phyloP scores from a whole-genome alignment of 2,888 invertebrate species.

The Trimorus sp. region DNA sequence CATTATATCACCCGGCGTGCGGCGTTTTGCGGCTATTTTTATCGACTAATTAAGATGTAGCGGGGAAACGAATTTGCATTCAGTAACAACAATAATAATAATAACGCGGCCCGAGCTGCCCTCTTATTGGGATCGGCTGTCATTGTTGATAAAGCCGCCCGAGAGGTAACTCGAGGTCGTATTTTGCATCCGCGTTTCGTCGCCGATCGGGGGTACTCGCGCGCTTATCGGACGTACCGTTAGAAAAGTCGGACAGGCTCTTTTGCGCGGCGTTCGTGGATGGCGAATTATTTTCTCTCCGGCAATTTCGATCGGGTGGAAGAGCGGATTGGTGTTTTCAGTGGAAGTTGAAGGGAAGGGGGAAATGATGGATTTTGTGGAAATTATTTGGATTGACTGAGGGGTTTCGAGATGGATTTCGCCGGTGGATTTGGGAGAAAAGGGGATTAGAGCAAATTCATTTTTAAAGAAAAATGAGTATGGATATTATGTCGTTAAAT shows the following conservation, averaged over 20 bases:
- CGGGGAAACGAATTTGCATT: slow-evolving; percentile 25
- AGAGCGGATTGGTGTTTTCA: no score
- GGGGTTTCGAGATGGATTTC: no score
- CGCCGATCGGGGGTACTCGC: not conserved
- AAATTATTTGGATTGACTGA: no score
- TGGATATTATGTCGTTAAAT: no score
- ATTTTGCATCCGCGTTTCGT: slow-evolving; percentile 15
- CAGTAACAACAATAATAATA: not conserved
- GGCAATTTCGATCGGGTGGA: no score
- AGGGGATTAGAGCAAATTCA: no score
- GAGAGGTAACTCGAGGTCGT: not conserved
- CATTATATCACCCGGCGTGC: slow-evolving; percentile 23
- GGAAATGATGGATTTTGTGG: no score
- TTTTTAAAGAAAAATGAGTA: no score
- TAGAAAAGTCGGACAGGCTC: slow-evolving; percentile 6
- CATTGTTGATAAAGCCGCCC: slow-evolving; percentile 12
- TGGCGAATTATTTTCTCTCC: no score
- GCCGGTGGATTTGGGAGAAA: no score
- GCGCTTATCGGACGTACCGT: not conserved
- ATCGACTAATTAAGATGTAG: slow-evolving; percentile 43
- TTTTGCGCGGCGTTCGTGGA: no score
- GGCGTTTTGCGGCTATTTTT: slow-evolving; percentile 37
- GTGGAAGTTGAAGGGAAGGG: no score
- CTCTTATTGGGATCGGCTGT: slow-evolving; percentile 21
- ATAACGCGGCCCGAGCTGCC: not conserved